Base-by-base conservation (phyloP, 2,113 vertebrate species). In the Archilochus colubris region DNA sequence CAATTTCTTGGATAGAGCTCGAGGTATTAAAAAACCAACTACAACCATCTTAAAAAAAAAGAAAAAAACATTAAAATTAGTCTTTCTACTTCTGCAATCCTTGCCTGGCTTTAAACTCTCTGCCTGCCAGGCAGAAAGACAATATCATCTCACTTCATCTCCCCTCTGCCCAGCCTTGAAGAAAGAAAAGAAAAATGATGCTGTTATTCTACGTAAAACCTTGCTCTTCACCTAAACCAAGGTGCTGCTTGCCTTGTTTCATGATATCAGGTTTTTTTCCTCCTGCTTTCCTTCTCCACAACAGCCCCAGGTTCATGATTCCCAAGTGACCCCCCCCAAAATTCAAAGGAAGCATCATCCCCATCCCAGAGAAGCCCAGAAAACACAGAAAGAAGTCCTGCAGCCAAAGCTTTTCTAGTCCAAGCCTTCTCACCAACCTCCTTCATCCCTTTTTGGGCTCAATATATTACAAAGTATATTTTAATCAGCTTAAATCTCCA, bases 391-490 rank as follows among this genome's bases (percentile, higher is more conserved):
- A 23, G 14, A 40, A 59, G 5, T 55, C 50, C 40, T 0, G 2
- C 24, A 33, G 33, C 48, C 33, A 5, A 6, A 31, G 53, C 6
- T 62, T 59, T 22, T 18, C 14, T 27, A 59, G 9, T 30, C 38
- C 30, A 28, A 17, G 6, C 11, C 1, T 53, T 44, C 63, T 12
- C 50, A 30, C 25, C 12, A 0, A 13, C 14, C 13, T 14, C 16
- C 4, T 2, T 1, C 23, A 11, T 27, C n/a, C 31, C 21, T 1
- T 44, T 44, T 51, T 12, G 51, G 13, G 44, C 38, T 6, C 8
- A n/a, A 61, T 0, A 3, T 4, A 15, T 23, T 12, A 18, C 46
- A 9, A 33, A 28, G 46, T 1, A 2, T 7, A 22, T 43, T 67
- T 74, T 27, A 8, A 27, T 22, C 75, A 12, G 30, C 5, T 31